These are phyloP conservation scores for Menidia beryllina DNA, from an alignment of 2,113 vertebrate genomes.

Conservation along the genomic window DNA sequence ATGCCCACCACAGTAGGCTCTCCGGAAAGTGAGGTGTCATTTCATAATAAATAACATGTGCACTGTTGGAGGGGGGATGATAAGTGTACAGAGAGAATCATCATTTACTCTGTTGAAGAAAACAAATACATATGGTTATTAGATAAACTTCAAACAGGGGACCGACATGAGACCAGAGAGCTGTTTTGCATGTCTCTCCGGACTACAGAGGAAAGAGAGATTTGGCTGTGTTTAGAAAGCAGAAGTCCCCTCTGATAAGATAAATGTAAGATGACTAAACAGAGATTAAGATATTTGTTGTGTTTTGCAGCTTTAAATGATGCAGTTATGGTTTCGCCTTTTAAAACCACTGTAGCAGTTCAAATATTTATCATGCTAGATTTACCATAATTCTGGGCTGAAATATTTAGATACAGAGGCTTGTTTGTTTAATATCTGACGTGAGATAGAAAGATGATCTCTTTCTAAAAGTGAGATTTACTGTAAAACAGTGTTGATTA, in stretches of 20 bases:
- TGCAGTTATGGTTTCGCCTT: constrained; percentile 56
- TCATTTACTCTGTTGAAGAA: constrained; percentile 71
- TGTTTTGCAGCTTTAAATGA: constrained; percentile 70
- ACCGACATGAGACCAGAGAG: constrained; percentile 57
- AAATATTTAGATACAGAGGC: constrained; percentile 30
- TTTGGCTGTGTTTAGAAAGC: constrained; percentile 77
- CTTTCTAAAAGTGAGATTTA: not conserved
- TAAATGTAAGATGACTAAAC: constrained; percentile 74
- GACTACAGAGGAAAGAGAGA: constrained; percentile 73
- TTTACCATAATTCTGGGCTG: constrained; percentile 63
- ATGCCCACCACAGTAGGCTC: constrained; percentile 60
- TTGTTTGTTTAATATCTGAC: not conserved
- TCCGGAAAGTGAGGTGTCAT: constrained; percentile 71
- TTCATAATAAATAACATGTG: constrained; percentile 75
- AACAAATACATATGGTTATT: constrained; percentile 75
- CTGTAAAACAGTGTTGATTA: not conserved
- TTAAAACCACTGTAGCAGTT: constrained; percentile 64
- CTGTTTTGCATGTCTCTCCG: constrained; percentile 69
- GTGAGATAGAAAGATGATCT: not conserved
- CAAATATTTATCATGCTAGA: constrained; percentile 84
- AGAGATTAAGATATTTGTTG: constrained; percentile 76
- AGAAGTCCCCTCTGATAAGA: constrained; percentile 74
- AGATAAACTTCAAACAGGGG: constrained; percentile 80
- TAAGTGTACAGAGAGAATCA: constrained; percentile 66
- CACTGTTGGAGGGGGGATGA: constrained; percentile 63